Conservation (phyloP, 2,113 vertebrate species). For the mouse (Mus musculus) region DNA sequence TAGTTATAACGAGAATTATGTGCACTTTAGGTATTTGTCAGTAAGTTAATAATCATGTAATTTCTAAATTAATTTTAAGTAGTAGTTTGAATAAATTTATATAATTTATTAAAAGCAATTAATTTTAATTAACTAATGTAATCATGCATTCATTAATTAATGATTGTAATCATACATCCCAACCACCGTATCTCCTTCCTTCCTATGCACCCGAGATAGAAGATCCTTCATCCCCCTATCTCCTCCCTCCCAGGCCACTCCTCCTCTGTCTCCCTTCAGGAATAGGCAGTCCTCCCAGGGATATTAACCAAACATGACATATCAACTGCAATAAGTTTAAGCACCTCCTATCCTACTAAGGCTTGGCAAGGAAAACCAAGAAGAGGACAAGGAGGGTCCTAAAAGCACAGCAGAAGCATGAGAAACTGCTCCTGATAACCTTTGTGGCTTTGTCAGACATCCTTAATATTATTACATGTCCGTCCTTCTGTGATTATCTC, state of each 20-base stretch:
- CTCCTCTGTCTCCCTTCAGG: neutral
- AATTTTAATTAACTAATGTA: neutral
- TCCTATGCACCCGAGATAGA: neutral
- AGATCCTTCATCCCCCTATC: neutral
- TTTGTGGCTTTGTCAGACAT: neutral
- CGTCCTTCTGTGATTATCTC: neutral
- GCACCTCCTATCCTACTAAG: neutral
- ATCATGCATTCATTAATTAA: neutral
- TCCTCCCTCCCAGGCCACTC: no score
- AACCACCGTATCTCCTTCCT: neutral
- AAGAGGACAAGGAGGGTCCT: neutral
- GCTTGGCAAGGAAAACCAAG: neutral
- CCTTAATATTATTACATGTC: neutral
- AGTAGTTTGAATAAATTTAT: no score
- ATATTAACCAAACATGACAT: neutral
- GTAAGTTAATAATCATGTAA: neutral
- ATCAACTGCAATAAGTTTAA: neutral
- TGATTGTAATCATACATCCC: neutral
- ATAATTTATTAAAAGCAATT: neutral
- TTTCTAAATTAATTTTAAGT: no score
- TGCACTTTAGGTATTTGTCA: neutral
- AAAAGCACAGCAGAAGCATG: neutral
- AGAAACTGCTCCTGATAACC: neutral
- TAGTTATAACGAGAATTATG: neutral
- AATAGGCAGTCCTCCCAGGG: neutral